Conservation (phyloP, 2,888 invertebrate species). For the Lottia gigantea region DNA sequence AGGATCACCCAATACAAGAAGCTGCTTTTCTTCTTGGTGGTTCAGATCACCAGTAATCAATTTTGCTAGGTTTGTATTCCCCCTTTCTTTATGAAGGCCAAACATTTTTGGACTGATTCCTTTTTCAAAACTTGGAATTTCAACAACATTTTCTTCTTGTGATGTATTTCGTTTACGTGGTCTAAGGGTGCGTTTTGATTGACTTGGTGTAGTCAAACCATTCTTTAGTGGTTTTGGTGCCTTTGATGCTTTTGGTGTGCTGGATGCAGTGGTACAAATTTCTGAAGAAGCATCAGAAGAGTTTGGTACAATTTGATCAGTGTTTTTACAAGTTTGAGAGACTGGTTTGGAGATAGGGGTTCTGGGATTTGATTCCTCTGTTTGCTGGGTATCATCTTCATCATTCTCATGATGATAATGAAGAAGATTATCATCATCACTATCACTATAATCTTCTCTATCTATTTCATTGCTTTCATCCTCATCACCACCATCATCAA, state of each 20-base stretch:
- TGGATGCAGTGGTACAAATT: neutral
- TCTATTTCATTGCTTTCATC: neutral
- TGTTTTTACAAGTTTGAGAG: neutral
- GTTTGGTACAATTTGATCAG: neutral
- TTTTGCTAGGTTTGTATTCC: neutral
- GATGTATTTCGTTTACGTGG: neutral
- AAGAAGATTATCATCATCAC: neutral
- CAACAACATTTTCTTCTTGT: neutral
- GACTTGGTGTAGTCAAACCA: neutral
- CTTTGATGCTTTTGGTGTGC: neutral
- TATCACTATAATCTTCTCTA: neutral
- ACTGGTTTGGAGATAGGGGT: neutral
- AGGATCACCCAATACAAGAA: neutral
- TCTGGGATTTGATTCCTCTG: neutral
- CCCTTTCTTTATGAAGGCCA: neutral
- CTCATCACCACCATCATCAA: neutral
- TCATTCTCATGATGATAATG: neutral
- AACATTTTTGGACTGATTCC: constrained; percentile 5
- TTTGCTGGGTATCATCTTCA: neutral
- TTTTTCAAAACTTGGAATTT: neutral
- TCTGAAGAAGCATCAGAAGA: neutral
- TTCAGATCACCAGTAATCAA: neutral
- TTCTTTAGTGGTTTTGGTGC: neutral
- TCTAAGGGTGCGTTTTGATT: neutral
- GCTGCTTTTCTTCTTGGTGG: neutral